A percentile compares a stretch with the other conserved stretches of the same genome.
These are phyloP conservation scores for Adela reaumurella DNA, from an alignment of 2,888 invertebrate genomes.

Conservation along the genomic window DNA sequence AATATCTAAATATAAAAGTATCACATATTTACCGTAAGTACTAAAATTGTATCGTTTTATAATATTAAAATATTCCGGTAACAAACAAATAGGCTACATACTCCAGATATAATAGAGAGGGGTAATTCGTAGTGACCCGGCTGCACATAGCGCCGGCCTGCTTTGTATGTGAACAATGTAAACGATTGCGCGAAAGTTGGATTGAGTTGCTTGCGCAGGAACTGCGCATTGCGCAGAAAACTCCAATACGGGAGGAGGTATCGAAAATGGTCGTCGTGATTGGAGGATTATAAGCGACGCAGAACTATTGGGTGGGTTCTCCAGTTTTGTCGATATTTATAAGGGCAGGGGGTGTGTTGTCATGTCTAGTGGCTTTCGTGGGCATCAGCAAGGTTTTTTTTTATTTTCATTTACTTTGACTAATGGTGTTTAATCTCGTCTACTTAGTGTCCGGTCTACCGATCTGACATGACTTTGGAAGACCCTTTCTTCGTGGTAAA, in stretches of 20 bases:
- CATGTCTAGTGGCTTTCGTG: slow-evolving; percentile 14
- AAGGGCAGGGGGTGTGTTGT: slow-evolving; percentile 36
- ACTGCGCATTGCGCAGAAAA: background rate
- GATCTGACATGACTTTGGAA: slow-evolving; percentile 92
- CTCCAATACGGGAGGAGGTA: background rate
- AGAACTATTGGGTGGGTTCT: background rate
- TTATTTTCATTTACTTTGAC: slow-evolving; percentile 10
- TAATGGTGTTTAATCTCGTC: background rate
- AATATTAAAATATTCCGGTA: too few relatives aligned
- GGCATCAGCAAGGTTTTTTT: too few relatives aligned
- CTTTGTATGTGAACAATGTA: too few relatives aligned
- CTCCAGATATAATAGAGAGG: too few relatives aligned
- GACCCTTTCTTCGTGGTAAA: slow-evolving; percentile 98
- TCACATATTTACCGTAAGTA: too few relatives aligned
- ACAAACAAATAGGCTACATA: too few relatives aligned
- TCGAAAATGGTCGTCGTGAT: background rate
- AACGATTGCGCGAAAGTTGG: too few relatives aligned
- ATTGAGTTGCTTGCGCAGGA: too few relatives aligned
- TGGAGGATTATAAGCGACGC: background rate
- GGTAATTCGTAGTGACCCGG: too few relatives aligned
- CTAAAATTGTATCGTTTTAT: too few relatives aligned
- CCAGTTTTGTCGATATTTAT: slow-evolving; percentile 38
- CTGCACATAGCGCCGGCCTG: too few relatives aligned
- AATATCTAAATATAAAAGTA: too few relatives aligned
- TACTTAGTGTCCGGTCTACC: slow-evolving; percentile 16